phyloP scores from a whole-genome alignment of 2,888 invertebrate genomes.

The Chalcis sispes region DNA sequence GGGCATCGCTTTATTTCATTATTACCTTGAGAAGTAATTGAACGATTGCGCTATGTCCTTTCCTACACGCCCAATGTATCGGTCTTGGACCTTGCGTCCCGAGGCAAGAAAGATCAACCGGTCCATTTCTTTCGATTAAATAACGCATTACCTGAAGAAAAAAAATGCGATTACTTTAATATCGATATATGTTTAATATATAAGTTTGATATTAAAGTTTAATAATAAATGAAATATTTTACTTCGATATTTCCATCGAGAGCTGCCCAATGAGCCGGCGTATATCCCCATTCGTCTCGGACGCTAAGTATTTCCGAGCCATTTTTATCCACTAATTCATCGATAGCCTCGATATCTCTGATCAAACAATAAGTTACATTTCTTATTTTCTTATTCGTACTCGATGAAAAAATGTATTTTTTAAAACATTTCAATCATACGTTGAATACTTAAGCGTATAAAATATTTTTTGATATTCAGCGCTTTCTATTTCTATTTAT shows the following conservation, averaged over 20 bases:
- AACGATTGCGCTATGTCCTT: slow-evolving; percentile 93
- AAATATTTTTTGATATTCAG: no score
- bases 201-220: no score
- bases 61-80: slow-evolving; percentile 96
- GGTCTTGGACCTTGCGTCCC: slow-evolving; percentile 94
- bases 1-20: no score
- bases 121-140: slow-evolving; percentile 88
- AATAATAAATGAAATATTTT: no score
- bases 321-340: slow-evolving; percentile 88
- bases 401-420: no score
- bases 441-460: no score
- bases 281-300: slow-evolving; percentile 94
- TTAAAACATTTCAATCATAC: no score
- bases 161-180: no score
- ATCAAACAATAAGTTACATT: no score
- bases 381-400: no score
- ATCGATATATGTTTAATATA: not conserved
- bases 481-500: no score
- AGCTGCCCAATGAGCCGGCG: slow-evolving; percentile 94
- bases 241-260: slow-evolving; percentile 92
- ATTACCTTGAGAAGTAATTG: slow-evolving; percentile 80
- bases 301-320: slow-evolving; percentile 85
- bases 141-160: slow-evolving; percentile 83
- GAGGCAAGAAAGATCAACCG: slow-evolving; percentile 90
- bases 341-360: slow-evolving; percentile 90